These are phyloP conservation scores for Doryteuthis pealeii DNA, from an alignment of 1,140 invertebrate species.

Conservation along the genomic window DNA sequence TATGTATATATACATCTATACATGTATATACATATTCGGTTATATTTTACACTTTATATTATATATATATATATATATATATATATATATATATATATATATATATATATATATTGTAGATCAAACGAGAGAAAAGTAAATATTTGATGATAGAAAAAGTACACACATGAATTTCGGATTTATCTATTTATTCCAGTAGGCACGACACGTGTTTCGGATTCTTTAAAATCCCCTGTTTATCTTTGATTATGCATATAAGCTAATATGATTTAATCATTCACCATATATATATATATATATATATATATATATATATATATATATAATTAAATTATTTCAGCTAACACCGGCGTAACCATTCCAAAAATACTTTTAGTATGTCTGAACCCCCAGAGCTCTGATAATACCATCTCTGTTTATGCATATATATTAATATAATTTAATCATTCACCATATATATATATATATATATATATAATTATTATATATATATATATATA, in stretches of 20 bases:
- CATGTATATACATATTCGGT: not conserved
- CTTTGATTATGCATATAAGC: not conserved
- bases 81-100: slow-evolving; percentile 2
- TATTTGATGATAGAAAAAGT: not conserved
- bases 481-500: no score
- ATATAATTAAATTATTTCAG: not conserved
- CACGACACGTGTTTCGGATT: no score
- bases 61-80: slow-evolving; percentile 10
- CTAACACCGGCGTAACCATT: not conserved
- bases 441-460: not conserved
- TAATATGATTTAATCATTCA: not conserved
- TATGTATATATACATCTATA: not conserved
- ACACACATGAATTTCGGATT: not conserved
- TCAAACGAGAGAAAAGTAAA: no score
- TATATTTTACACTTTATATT: no score
- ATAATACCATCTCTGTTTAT: not conserved
- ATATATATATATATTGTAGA: not conserved
- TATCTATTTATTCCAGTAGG: not conserved
- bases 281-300: not conserved
- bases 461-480: no score
- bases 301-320: not conserved
- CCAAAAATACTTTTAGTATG: not conserved
- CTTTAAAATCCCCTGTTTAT: not conserved
- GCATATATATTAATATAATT: not conserved
- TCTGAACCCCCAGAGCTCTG: not conserved